A percentile compares a stretch with the other conserved stretches of the same genome.
These are phyloP conservation scores for Cyprinella venusta DNA, from an alignment of 2,797 vertebrate genomes.

Conservation along the genomic window DNA sequence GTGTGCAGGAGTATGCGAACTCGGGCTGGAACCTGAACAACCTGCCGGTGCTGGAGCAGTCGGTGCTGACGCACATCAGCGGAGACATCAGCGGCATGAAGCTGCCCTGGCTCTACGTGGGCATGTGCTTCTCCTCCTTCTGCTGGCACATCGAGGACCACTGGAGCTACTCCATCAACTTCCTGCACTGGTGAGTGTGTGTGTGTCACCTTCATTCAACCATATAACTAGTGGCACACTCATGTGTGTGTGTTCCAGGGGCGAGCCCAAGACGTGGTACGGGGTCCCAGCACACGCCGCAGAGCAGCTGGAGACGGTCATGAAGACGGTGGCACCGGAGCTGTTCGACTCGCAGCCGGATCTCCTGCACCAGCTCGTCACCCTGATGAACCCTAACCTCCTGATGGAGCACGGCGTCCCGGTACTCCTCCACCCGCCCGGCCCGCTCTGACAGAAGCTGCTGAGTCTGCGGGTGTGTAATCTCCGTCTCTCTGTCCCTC, in stretches of 20 bases:
- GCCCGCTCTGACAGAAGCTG: no score
- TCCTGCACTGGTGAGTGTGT: constrained; percentile 80
- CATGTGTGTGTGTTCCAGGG: constrained; percentile 76
- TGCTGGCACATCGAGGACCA: constrained; percentile 98
- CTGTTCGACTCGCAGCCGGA: constrained; percentile 97
- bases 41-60: constrained; percentile 96
- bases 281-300: constrained; percentile 95
- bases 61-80: constrained; percentile 95
- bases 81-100: constrained; percentile 99
- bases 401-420: constrained; percentile 98
- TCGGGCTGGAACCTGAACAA: constrained; percentile 99
- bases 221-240: no score
- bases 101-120: constrained; percentile 97
- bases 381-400: constrained; percentile 98
- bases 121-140: constrained; percentile 99
- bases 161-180: constrained; percentile 93
- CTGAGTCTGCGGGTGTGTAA: neutral
- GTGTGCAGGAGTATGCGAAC: constrained; percentile 90
- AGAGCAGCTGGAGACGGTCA: constrained; percentile 94
- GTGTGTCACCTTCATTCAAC: no score
- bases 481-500: neutral
- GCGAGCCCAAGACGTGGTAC: constrained; percentile 99
- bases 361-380: constrained; percentile 96
- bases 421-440: constrained; percentile 68
- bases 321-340: constrained; percentile 96